Evolutionary conservation across 2,113 vertebrate genomes (phyloP), one percentile per base, ranked within the genome.

Genomic region (Haplochromis vanheusdeni): DNA sequence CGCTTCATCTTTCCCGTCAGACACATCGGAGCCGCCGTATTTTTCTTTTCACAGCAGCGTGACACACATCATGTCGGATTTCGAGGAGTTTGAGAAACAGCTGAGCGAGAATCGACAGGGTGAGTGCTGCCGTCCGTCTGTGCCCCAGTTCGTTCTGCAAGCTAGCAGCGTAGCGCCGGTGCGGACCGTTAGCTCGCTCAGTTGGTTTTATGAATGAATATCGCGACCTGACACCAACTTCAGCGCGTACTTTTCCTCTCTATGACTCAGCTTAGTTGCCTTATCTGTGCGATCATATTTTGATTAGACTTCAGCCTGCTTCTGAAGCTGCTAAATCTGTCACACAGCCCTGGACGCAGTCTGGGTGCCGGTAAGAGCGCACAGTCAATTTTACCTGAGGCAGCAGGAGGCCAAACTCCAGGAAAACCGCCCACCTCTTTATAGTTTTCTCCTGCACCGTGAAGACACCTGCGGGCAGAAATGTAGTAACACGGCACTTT

Each of bases 61-160:
- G 7, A 5, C 49, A 5, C 45, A 2, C 2, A 33, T 2, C 6
- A 96, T 97, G 96, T 95, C 96, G 19, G 96, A 97, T 80, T 97
- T 97, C 62, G 96, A 96, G 65, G 96, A 96, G 94, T 97, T 97
- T 87, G 96, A 97, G 90, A 97, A 96, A 21, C 96, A 97, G 89
- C 91, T 97, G 77, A 96, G 94, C 77, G 95, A 96, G 75, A 97
- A 96, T 60, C 94, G 95, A 33, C 96, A 96, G 92, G 96, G 96
- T 96, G 83, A 93, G 91, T 16, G 17, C 31, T 4, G 4, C 47
- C 28, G 45, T 47, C 31, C 26, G 42, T 49, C 26, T 51, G 58
- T 19, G 56, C 13, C 54, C 84, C 83, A 9, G 11, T 81, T 55
- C 7, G 75, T 56, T 86, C 55, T 5, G 35, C 19, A 51, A 77